Evolutionary conservation across 2,113 vertebrate genomes (phyloP), one percentile per base, ranked within the genome.

Genomic region (Stegostoma tigrinum): DNA sequence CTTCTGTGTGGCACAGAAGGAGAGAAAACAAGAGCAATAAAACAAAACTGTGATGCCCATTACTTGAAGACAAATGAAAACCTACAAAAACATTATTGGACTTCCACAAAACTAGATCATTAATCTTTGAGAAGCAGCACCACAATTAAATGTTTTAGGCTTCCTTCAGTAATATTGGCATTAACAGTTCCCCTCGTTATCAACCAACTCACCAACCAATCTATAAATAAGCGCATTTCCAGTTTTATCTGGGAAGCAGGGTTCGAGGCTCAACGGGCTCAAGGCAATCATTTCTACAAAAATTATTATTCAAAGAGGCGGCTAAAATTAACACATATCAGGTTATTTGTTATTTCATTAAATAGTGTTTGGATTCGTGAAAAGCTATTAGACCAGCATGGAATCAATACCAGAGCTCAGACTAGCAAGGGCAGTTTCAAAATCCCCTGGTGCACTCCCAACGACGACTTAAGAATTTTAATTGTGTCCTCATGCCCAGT

Each of bases 271-370:
- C 19, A 30, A 95, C 52, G 23, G 64, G 70, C 66, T 70, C 66
- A 45, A 34, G 86, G 7, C 21, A 23, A 68, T 66, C 38, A 42
- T 70, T 67, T 38, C 91, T 17, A 68, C 66, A 68, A 45, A 94
- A 68, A 68, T 42, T 38, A 94, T 70, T 67, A 45, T 70, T 68
- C 91, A 27, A 94, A 45, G 66, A 23, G 38, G 68, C 8, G n/a
- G 91, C 38, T 68, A 70, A 70, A 94, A 94, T 94, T 94, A 94
- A 67, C 90, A 68, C 90, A 94, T 24, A 68, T 67, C 61, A 24
- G n/a, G 38, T 94, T 94, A 68, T 94, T 67, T 94, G 91, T 45
- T 68, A 70, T 94, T 94, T 94, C 91, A 94, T 94, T 94, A 94
- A 70, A 94, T 42, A 68, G 67, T 45, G 64, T 68, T 94, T 68